Base-by-base conservation (phyloP, 1,140 invertebrate genomes). In the Halesus radiatus region DNA sequence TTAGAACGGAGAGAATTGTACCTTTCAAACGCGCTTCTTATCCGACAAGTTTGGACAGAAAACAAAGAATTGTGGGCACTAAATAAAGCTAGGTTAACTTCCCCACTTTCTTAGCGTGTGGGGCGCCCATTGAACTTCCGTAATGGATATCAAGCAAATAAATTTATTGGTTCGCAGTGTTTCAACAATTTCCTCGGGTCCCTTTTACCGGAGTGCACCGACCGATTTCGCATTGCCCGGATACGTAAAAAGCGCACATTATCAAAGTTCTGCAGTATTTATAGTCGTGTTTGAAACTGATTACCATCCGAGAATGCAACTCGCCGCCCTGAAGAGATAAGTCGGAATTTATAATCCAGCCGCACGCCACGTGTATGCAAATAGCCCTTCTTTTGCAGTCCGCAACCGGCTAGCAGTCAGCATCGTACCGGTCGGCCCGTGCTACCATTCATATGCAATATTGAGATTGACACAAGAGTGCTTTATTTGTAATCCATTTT, bases 291-390 rank as follows among this genome's bases (percentile, higher is more conserved):
- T 78, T 81, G 18, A 78, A 76, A 78, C 76, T 78, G 76, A 81
- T 81, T 78, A 78, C 56, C 80, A 81, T 81, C 77, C 77, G 62
- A 70, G 73, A 76, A 76, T 76, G 76, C 76, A 81, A 54, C 23
- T 60, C 72, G 75, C 60, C 70, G 45, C 45, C 54, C 70, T 66
- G 62, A 62, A 45, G 73, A 80, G 79, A 80, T 80, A 80, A 80
- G 74, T 77, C 26, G 8, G 62, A 81, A 81, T 81, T 81, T 81
- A 81, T 79, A 81, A 78, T 77, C 32, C 72, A 50, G 18, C n/a
- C 58, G 73, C 80, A 79, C 80, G 80, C 72, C 70, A 81, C 70
- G 72, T 70, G 72, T 64, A 79, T 79, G 80, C 76, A 81, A 78
- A 78, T 78, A 75, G 58, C 66, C 58, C 68, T 70, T 53, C 56